Conservation (phyloP, 2,888 invertebrate species). For the Rotaria magnacalcarata region DNA sequence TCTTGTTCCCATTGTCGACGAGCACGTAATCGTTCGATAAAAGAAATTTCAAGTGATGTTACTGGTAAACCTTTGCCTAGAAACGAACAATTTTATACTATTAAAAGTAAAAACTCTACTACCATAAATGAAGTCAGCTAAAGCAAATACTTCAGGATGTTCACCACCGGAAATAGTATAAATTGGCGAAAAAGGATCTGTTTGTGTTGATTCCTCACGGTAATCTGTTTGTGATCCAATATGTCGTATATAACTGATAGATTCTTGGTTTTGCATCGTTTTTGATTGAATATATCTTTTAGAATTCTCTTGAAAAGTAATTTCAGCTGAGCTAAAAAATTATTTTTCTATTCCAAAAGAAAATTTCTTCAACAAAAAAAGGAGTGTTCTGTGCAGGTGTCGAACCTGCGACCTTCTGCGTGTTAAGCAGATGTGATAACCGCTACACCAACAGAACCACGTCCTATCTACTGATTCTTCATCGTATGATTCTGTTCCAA, state of each 20-base stretch:
- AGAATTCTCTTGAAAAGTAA: background rate
- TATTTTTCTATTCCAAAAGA: background rate
- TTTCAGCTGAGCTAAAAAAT: background rate
- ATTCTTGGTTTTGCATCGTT: background rate
- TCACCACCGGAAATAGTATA: background rate
- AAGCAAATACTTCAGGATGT: slow-evolving; percentile 14
- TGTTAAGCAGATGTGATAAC: slow-evolving; percentile 31
- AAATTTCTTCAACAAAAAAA: background rate
- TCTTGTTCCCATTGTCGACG: slow-evolving; percentile 16
- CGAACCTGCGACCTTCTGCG: slow-evolving; percentile 31
- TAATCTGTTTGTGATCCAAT: slow-evolving; percentile 20
- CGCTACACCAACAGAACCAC: slow-evolving; percentile 24
- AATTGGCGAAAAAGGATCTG: background rate
- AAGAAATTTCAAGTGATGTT: background rate
- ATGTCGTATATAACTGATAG: background rate
- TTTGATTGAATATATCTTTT: background rate
- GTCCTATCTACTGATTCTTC: background rate
- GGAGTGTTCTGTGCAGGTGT: slow-evolving; percentile 25
- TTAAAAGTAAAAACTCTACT: background rate
- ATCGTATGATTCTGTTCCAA: background rate
- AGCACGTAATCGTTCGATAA: slow-evolving; percentile 29
- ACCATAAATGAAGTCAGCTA: background rate
- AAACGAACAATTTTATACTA: background rate
- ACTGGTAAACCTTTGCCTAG: slow-evolving; percentile 8
- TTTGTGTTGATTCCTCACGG: slow-evolving; percentile 11